phyloP scores from a whole-genome alignment of 2,113 vertebrate genomes.

The Nothobranchius kuhntae region DNA sequence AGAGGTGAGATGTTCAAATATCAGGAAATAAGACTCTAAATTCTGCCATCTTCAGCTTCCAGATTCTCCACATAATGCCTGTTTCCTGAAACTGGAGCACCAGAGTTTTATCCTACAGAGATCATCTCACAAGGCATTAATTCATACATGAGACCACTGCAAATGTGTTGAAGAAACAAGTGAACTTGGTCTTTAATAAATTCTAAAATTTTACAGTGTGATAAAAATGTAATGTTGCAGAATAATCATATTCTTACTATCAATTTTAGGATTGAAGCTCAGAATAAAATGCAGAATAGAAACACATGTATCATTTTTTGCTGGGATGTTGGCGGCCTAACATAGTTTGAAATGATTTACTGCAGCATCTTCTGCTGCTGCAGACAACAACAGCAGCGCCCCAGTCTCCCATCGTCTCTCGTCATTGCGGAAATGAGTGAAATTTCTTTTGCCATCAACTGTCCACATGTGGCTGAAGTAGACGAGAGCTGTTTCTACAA shows the following conservation, averaged over 20 bases:
- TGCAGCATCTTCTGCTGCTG: conserved; percentile 44
- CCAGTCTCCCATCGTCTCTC: conserved; percentile 62
- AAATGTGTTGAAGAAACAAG: no score
- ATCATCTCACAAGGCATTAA: no score
- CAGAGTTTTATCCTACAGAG: no score
- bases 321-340: conserved; percentile 32
- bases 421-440: conserved; percentile 61
- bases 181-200: no score
- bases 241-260: not conserved
- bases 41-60: no score
- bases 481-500: conserved; percentile 42
- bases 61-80: no score
- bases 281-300: conserved; percentile 1
- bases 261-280: not conserved
- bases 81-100: no score
- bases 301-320: conserved; percentile 15
- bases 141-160: no score
- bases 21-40: no score
- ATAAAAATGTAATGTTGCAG: not conserved
- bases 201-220: no score
- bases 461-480: conserved; percentile 65
- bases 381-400: conserved; percentile 52
- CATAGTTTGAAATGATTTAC: conserved; percentile 56
- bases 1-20: no score
- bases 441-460: conserved; percentile 70